Base-by-base conservation (phyloP, 2,113 vertebrate genomes). In the Arenaria interpres region DNA sequence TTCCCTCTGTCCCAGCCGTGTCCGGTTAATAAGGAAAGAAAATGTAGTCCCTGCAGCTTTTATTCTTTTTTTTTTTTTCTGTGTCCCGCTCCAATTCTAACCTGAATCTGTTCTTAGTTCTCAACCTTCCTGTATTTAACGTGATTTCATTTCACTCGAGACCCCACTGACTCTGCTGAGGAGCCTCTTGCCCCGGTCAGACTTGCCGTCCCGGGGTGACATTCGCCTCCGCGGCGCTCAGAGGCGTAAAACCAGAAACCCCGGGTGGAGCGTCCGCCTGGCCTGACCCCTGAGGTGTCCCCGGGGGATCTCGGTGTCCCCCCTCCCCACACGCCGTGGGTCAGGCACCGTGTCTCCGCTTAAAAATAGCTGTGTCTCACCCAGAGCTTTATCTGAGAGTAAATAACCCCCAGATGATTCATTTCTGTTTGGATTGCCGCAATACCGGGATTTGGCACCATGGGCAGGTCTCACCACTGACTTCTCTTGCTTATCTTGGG, bases 231-330 rank as follows among this genome's bases (percentile, higher is more conserved):
- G 0, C 46, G 22, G 0, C 5, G 16, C 78, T 48, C 46, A 20
- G 33, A 9, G 25, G 10, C 12, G 4, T 19, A 39, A 43, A 62
- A 24, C n/a, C 59, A 15, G 24, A 25, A 32, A 21, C 62, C 6
- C 8, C 18, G 14, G 24, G 25, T 41, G 62, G 25, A 20, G 19
- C 0, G 0, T 27, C 30, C 60, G n/a, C n/a, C n/a, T n/a, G n/a
- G 24, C 21, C 41, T 37, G 13, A 67, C 39, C n/a, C 27, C 50
- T 1, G 1, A 22, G 33, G 9, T 51, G 48, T 21, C 43, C 67
- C 12, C 9, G 1, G 0, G 35, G n/a, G 46, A 19, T 33, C 48
- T 32, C 17, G 21, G 9, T 27, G 48, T 9, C 27, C 41, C n/a
- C n/a, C n/a, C 39, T 45, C 30, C 51, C 53, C 15, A 7, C 53